phyloP scores from a whole-genome alignment of 2,797 vertebrate species.

The Aldrovandia affinis region DNA sequence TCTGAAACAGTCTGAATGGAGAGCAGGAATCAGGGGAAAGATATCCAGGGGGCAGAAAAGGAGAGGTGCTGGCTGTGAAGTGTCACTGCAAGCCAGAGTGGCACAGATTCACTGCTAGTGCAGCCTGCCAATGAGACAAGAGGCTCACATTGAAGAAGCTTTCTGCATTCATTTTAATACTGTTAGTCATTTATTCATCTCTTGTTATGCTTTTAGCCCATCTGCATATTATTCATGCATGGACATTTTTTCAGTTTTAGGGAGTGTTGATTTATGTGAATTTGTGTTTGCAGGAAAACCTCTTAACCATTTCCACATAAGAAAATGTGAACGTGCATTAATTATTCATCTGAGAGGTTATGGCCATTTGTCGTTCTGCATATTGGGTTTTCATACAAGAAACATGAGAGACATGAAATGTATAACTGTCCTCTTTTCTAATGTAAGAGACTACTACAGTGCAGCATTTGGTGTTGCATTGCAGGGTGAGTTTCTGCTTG shows the following conservation, averaged over 20 bases:
- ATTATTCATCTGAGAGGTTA: not conserved
- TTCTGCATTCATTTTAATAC: not conserved
- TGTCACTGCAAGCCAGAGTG: not conserved
- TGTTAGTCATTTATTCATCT: conserved; percentile 7
- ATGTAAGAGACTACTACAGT: not conserved
- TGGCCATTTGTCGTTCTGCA: not conserved
- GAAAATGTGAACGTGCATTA: not conserved
- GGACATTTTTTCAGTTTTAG: not conserved
- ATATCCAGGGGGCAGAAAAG: not conserved
- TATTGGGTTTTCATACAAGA: not conserved
- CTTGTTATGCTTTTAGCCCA: not conserved
- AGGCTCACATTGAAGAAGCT: not conserved
- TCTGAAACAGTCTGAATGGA: not conserved
- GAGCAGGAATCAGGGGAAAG: not conserved
- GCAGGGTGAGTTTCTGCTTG: not conserved
- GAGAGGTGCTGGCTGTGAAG: not conserved
- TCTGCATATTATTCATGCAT: not conserved
- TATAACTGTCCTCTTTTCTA: not conserved
- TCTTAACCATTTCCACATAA: not conserved
- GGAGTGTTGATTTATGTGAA: conserved; percentile 15
- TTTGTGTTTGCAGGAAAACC: not conserved
- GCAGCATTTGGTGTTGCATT: not conserved
- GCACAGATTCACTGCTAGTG: not conserved
- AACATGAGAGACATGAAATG: not conserved
- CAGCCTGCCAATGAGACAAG: not conserved